phyloP scores from a whole-genome alignment of 2,113 vertebrate species.

The Cygnus atratus region DNA sequence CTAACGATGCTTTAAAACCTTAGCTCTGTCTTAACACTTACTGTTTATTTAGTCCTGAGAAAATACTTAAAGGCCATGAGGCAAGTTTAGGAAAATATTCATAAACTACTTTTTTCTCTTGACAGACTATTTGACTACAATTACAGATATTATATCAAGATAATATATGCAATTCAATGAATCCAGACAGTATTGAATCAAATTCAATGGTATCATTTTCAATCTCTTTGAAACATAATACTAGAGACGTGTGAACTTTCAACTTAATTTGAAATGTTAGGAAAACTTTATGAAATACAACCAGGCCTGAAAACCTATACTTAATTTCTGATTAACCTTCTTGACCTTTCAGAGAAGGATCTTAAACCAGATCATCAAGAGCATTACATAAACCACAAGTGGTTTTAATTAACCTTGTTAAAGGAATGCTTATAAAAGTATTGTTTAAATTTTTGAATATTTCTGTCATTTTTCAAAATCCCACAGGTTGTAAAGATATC shows the following conservation, averaged over 20 bases:
- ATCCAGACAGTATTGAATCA: conserved; percentile 16
- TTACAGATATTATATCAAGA: conserved; percentile 45
- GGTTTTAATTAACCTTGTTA: conserved; percentile 3
- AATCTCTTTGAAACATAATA: conserved; percentile 5
- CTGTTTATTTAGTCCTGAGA: conserved; percentile 2
- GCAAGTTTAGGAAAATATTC: conserved; percentile 5
- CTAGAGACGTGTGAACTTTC: conserved; percentile 2
- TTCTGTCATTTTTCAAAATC: not conserved
- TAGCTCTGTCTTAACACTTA: conserved; percentile 1
- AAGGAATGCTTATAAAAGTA: not conserved
- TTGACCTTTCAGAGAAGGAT: not conserved
- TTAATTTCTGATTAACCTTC: not conserved
- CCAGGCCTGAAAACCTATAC: not conserved
- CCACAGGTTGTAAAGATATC: not conserved
- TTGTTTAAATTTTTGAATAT: not conserved
- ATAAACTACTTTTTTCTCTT: conserved; percentile 55
- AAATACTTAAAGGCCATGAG: conserved; percentile 25
- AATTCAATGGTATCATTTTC: conserved; percentile 21
- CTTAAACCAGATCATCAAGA: not conserved
- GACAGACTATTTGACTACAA: conserved; percentile 57
- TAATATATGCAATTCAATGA: conserved; percentile 23
- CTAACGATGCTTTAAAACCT: conserved; percentile 7
- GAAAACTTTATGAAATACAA: not conserved
- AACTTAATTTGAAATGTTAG: conserved; percentile 3
- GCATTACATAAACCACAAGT: not conserved